phyloP scores from a whole-genome alignment of 2,113 vertebrate species.

The Geothlypis trichas region DNA sequence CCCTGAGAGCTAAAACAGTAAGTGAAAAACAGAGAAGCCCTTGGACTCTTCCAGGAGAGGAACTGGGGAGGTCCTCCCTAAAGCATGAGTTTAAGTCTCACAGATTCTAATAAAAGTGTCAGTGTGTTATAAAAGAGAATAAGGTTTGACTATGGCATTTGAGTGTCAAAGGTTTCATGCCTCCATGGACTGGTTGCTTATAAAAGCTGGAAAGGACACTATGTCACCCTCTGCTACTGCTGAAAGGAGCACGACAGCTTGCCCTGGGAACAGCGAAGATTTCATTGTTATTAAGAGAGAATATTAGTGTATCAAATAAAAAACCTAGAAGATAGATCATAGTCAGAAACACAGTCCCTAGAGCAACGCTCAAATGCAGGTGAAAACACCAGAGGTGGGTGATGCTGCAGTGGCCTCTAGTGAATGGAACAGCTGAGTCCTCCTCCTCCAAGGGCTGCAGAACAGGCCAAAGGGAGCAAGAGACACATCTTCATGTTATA shows the following conservation, averaged over 20 bases:
- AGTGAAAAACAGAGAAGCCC: neutral
- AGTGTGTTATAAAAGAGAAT: neutral
- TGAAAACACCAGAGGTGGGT: neutral
- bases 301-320: neutral
- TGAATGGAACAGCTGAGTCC: neutral
- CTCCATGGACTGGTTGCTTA: neutral
- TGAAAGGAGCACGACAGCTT: neutral
- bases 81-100: neutral
- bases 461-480: neutral
- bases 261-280: neutral
- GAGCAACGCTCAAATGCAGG: neutral
- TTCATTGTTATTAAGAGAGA: neutral
- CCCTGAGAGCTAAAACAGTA: neutral
- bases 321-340: neutral
- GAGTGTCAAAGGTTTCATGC: neutral
- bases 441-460: neutral
- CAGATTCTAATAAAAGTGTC: neutral
- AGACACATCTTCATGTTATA: accelerated
- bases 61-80: neutral
- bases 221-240: neutral
- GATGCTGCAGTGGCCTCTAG: neutral
- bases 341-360: neutral
- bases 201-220: neutral
- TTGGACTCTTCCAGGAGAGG: neutral
- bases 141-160: neutral